A percentile compares a stretch with the other conserved stretches of the same genome.
phyloP scores from a whole-genome alignment of 2,797 vertebrate genomes.

The Holocentrus rufus region DNA sequence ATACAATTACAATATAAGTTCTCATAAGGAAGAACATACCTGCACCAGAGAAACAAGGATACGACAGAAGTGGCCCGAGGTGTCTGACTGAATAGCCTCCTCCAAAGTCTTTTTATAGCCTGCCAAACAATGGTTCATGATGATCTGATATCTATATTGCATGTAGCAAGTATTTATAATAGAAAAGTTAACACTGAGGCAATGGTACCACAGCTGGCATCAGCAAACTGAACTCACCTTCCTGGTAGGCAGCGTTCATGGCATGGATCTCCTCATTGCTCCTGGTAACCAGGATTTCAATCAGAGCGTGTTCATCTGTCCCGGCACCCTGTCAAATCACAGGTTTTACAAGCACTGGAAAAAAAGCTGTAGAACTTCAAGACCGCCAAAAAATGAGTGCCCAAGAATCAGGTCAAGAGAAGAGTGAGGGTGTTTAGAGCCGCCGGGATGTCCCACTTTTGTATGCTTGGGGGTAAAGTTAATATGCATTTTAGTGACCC shows the following conservation, averaged over 20 bases:
- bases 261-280: constrained; percentile 89
- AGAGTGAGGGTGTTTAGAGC: neutral
- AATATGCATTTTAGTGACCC: constrained; percentile 8
- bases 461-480: neutral
- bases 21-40: constrained; percentile 77
- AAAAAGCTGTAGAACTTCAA: neutral
- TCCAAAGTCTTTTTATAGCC: constrained; percentile 91
- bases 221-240: constrained; percentile 78
- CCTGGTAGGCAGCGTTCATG: constrained; percentile 88
- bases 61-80: constrained; percentile 92
- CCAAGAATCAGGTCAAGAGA: neutral
- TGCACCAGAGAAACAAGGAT: constrained; percentile 93
- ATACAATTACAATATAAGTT: constrained; percentile 40
- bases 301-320: constrained; percentile 92
- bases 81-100: constrained; percentile 91
- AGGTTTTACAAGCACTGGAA: neutral
- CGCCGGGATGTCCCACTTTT: neutral
- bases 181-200: neutral
- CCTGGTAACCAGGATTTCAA: constrained; percentile 93
- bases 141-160: neutral
- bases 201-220: neutral
- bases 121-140: constrained; percentile 55
- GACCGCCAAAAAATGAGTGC: neutral
- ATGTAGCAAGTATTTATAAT: neutral
- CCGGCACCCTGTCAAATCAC: constrained; percentile 86